These are phyloP conservation scores for Xyrichtys novacula DNA, from an alignment of 2,797 vertebrate species.

Conservation along the genomic window DNA sequence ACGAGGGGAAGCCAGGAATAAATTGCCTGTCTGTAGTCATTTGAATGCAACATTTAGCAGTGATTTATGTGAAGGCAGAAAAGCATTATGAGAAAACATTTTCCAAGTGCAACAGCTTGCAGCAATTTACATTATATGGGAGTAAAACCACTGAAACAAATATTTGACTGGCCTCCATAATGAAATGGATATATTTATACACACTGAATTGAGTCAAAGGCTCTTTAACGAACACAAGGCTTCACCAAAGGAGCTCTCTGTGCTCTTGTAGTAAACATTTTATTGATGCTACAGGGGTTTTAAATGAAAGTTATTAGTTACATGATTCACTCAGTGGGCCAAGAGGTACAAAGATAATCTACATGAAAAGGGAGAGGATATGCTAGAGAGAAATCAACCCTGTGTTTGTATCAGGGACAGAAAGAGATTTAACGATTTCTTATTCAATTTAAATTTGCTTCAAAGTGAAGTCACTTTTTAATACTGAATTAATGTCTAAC, in stretches of 20 bases:
- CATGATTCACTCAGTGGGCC: slow-evolving; percentile 69
- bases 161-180: slow-evolving; percentile 85
- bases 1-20: slow-evolving; percentile 80
- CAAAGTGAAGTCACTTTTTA: slow-evolving; percentile 27
- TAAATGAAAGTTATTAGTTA: slow-evolving; percentile 77
- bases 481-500: slow-evolving; percentile 34
- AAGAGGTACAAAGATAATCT: slow-evolving; percentile 68
- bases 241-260: slow-evolving; percentile 72
- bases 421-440: slow-evolving; percentile 46
- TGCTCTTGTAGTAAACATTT: slow-evolving; percentile 80
- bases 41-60: slow-evolving; percentile 86
- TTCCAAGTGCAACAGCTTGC: slow-evolving; percentile 89
- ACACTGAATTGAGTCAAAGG: slow-evolving; percentile 80
- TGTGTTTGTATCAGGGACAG: slow-evolving; percentile 57
- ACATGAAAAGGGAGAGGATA: slow-evolving; percentile 49
- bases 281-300: slow-evolving; percentile 75
- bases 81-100: slow-evolving; percentile 84
- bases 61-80: slow-evolving; percentile 86
- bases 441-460: slow-evolving; percentile 52
- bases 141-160: slow-evolving; percentile 87
- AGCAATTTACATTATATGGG: slow-evolving; percentile 88
- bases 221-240: slow-evolving; percentile 74
- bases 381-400: slow-evolving; percentile 30
- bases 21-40: slow-evolving; percentile 88
- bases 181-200: slow-evolving; percentile 87